phyloP scores from a whole-genome alignment of 2,113 vertebrate genomes.

The Seriola rivoliana region DNA sequence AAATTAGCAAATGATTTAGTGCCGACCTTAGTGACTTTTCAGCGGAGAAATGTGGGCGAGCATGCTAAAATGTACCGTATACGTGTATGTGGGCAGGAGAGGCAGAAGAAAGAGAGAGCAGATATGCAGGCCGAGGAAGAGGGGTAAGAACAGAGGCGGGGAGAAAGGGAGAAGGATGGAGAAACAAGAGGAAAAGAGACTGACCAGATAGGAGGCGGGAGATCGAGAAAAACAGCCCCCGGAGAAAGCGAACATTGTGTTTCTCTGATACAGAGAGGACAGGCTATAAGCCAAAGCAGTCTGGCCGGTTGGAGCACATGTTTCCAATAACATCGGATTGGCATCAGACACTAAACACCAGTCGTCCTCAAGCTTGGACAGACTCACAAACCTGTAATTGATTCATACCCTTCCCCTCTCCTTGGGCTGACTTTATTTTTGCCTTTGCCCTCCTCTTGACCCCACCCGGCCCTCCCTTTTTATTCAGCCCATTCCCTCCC shows the following conservation, averaged over 20 bases:
- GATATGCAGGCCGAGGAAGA: background rate
- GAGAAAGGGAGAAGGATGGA: background rate
- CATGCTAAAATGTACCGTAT: constrained; percentile 31
- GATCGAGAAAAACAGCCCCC: constrained; percentile 11
- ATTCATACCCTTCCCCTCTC: constrained; percentile 68
- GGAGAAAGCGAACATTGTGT: constrained; percentile 33
- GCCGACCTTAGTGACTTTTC: constrained; percentile 60
- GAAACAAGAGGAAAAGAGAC: constrained; percentile 27
- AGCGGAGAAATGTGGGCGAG: constrained; percentile 35
- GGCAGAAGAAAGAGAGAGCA: constrained; percentile 8
- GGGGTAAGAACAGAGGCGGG: constrained; percentile 5
- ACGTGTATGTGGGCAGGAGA: constrained; percentile 32
- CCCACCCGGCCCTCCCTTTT: constrained; percentile 52
- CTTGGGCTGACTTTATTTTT: constrained; percentile 69
- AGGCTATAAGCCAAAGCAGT: constrained; percentile 37
- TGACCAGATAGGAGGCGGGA: constrained; percentile 17
- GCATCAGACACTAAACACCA: constrained; percentile 51
- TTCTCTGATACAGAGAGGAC: constrained; percentile 42
- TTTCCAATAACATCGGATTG: constrained; percentile 62
- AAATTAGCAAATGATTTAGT: constrained; percentile 71
- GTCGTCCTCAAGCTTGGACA: constrained; percentile 49
- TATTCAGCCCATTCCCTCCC: constrained; percentile 47
- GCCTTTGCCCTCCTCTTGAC: constrained; percentile 74
- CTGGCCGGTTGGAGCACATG: constrained; percentile 47
- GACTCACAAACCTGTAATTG: constrained; percentile 64